These are phyloP conservation scores for Noctua pronuba DNA, from an alignment of 2,888 invertebrate genomes.

Conservation along the genomic window DNA sequence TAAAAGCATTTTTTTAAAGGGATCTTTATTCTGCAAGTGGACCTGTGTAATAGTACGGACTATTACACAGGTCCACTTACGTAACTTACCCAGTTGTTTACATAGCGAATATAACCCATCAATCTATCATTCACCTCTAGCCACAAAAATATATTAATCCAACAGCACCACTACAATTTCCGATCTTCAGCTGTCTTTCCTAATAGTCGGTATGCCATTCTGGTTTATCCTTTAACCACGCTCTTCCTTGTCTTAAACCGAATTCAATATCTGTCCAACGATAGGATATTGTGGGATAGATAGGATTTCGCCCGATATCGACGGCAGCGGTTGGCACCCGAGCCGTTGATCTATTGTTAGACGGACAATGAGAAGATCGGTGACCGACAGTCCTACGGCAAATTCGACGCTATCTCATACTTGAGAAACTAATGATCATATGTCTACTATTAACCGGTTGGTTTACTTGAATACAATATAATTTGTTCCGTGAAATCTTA, in stretches of 20 bases:
- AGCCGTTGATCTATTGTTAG: constrained; percentile 45
- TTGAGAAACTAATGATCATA: not conserved
- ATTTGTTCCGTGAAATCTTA: not conserved
- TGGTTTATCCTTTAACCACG: constrained; percentile 6
- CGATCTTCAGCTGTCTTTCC: not conserved
- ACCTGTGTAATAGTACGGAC: too few species aligned
- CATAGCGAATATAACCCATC: not conserved
- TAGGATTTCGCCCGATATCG: constrained; percentile 19
- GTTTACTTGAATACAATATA: not conserved
- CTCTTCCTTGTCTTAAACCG: not conserved
- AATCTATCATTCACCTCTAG: not conserved
- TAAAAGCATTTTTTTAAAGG: not conserved
- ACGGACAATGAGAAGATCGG: constrained; percentile 40
- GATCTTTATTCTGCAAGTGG: not conserved
- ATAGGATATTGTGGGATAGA: constrained; percentile 12
- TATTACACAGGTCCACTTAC: not conserved
- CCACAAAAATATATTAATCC: too few species aligned
- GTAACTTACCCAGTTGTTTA: too few species aligned
- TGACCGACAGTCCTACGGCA: constrained; percentile 24
- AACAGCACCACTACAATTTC: not conserved
- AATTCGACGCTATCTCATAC: constrained; percentile 24
- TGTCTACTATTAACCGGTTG: not conserved
- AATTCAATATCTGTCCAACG: constrained; percentile 28
- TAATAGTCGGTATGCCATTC: not conserved
- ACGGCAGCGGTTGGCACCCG: constrained; percentile 18